Evolutionary conservation across 2,888 invertebrate species (phyloP).

Genomic region (Molorchus minor): DNA sequence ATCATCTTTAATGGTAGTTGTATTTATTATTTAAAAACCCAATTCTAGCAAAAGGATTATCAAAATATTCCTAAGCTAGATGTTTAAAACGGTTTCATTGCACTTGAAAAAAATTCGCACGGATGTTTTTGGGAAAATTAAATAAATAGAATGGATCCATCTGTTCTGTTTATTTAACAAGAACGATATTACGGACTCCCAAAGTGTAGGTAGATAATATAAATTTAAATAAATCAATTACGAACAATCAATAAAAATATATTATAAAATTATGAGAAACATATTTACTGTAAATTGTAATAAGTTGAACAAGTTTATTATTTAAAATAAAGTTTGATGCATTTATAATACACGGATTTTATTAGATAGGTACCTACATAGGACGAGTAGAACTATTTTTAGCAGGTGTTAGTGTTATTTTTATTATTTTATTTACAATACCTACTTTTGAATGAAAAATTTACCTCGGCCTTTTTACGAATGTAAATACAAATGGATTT

Average conservation of each 20-base stretch:
- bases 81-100: constrained; percentile 30
- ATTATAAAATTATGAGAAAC: constrained; percentile 33
- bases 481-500: too few species aligned
- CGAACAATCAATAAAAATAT: constrained; percentile 40
- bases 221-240: constrained; percentile 39
- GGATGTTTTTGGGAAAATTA: constrained; percentile 29
- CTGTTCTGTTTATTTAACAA: constrained; percentile 4
- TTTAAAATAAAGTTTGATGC: constrained; percentile 39
- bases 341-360: constrained; percentile 12
- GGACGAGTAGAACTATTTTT: too few species aligned
- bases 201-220: constrained; percentile 31
- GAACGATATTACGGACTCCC: constrained; percentile 17
- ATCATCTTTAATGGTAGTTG: neutral
- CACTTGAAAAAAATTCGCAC: constrained; percentile 37
- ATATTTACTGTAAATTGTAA: constrained; percentile 41
- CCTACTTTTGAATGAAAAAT: too few species aligned
- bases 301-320: constrained; percentile 23
- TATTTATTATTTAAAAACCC: constrained; percentile 10
- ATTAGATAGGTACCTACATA: too few species aligned
- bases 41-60: constrained; percentile 3
- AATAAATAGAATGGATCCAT: constrained; percentile 20
- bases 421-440: too few species aligned
- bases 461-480: too few species aligned
- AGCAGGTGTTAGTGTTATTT: too few species aligned
- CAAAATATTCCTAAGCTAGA: constrained; percentile 28